Evolutionary conservation across 1,140 invertebrate species (phyloP), one percentile per base, ranked within the genome.

Genomic region (Leptoteleia sp.): DNA sequence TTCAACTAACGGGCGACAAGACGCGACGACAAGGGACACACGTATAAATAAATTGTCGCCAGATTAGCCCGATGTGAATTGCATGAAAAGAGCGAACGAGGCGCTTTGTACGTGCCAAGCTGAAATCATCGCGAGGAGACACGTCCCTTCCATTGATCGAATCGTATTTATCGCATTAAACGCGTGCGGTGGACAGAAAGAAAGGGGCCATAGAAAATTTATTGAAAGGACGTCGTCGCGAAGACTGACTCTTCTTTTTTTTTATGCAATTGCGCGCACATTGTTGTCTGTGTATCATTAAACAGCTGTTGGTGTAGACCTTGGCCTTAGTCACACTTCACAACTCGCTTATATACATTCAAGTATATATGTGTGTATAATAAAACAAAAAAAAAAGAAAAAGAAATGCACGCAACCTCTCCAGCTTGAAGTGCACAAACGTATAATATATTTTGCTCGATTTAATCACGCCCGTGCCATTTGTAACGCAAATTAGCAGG

Each of bases 291-390:
- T 9, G 33, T 33, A 22, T 15, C 37, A 35, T 45, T 48, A 33
- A 62, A 38, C 57, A 48, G 50, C 50, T 57, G 40, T 55, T 55
- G 43, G 31, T 37, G 64, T 42, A 15, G 42, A 67, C 64, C 64
- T 68, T 68, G 64, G 64, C 50, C 64, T 68, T 57, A 57, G 64
- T 55, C 48, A 54, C 62, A 65, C 38, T 55, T 37, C 27, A 47
- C 33, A 31, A 55, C 31, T 12, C 15, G 4, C 29, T n/a, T n/a
- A n/a, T n/a, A n/a, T n/a, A n/a, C n/a, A n/a, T n/a, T n/a, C n/a
- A n/a, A n/a, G n/a, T n/a, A n/a, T n/a, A n/a, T n/a, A n/a, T n/a
- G n/a, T n/a, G n/a, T n/a, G n/a, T n/a, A n/a, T n/a, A n/a, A n/a
- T n/a, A n/a, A n/a, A n/a, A n/a, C n/a, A n/a, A n/a, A n/a, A n/a